Evolutionary conservation across 2,888 invertebrate genomes (phyloP), one percentile per base, ranked within the genome.

Genomic region (Gari tellinella): DNA sequence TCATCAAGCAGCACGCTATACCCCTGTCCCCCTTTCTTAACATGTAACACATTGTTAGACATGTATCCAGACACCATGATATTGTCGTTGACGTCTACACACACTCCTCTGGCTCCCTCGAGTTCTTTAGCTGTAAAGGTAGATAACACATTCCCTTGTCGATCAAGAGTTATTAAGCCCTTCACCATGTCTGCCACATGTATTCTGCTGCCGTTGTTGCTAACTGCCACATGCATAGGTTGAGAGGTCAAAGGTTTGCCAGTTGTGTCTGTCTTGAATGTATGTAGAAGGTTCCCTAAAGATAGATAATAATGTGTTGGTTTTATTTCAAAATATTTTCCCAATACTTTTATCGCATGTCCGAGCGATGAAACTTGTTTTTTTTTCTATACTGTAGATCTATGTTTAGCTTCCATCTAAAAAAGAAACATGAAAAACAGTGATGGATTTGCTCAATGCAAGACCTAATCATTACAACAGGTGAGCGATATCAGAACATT

Each of bases 151-250:
- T 38, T 38, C 10, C 72, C 72, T 2, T 57, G 25, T 15, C 43
- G 12, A 38, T 52, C 49, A 15, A 73, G 31, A 14, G 53, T 31
- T 10, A 67, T 26, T 4, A 73, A 17, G 14, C 73, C 67, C 58
- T 67, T 73, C 0, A 31, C 12, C 8, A 10, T 1, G 38, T 73
- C 73, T 12, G 55, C 45, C 14, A 73, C 57, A 46, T 53, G 48
- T 3, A 73, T 14, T 10, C 37, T 46, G 10, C 52, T 31, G 7
- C 58, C 58, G 17, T 63, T 45, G 23, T 19, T 26, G 38, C 51
- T 62, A 17, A 67, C 17, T 2, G 73, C 67, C 10, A 73, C 21
- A 17, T 62, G 40, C 45, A 58, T 40, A n/a, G 73, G 73, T 21
- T 38, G 53, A 1, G 58, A 38, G 8, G 49, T 25, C n/a, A 67